Conservation (phyloP, 2,113 vertebrate species). For the Syngnathus typhle region DNA sequence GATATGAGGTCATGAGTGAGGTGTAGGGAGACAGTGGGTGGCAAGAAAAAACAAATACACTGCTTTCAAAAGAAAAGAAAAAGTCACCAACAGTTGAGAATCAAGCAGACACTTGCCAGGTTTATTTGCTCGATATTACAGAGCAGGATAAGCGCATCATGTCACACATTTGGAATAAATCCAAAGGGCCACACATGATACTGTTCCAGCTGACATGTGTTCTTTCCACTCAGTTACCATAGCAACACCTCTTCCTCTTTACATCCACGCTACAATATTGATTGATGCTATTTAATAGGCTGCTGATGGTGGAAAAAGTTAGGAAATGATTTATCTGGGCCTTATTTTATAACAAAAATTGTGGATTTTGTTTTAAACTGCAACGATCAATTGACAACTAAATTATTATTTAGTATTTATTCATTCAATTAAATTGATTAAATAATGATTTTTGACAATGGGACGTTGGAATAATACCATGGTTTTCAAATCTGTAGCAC, state of each 20-base stretch:
- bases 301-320: background rate
- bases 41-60: conserved; percentile 30
- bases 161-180: conserved; percentile 45
- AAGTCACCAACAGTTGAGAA: conserved; percentile 31
- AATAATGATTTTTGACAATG: too few species aligned
- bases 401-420: too few species aligned
- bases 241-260: conserved; percentile 20
- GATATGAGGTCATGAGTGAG: conserved; percentile 41
- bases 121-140: conserved; percentile 55
- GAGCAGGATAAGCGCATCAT: conserved; percentile 60
- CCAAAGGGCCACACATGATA: background rate
- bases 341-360: too few species aligned
- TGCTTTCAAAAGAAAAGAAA: conserved; percentile 4
- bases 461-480: too few species aligned
- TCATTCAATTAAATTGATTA: too few species aligned
- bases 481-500: conserved; percentile 18
- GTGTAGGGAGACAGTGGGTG: conserved; percentile 52
- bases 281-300: conserved; percentile 1
- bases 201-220: conserved; percentile 53
- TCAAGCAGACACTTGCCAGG: conserved; percentile 33
- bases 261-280: background rate
- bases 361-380: background rate
- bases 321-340: background rate
- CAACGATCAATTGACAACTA: too few species aligned
- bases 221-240: conserved; percentile 46